These are phyloP conservation scores for Drosophila mulleri DNA, from an alignment of 2,888 invertebrate genomes.

Conservation along the genomic window DNA sequence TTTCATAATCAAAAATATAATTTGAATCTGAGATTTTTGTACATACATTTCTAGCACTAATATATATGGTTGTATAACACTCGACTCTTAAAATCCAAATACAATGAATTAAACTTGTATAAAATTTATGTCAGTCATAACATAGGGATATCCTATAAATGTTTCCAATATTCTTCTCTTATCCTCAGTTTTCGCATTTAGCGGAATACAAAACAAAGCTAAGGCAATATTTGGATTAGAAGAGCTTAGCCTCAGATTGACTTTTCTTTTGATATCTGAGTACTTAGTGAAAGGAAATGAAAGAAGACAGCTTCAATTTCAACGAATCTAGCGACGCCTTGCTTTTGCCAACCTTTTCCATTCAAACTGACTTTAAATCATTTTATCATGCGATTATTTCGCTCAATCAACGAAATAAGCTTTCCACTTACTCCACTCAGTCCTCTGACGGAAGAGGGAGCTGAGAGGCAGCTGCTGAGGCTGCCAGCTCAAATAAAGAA, in stretches of 20 bases:
- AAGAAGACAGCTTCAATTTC: background rate
- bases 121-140: too few species aligned
- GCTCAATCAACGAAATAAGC: slow-evolving; percentile 14
- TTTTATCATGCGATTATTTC: slow-evolving; percentile 8
- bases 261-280: background rate
- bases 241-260: background rate
- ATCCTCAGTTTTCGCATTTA: background rate
- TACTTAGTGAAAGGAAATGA: background rate
- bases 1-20: too few species aligned
- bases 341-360: background rate
- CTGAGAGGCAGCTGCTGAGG: slow-evolving; percentile 18
- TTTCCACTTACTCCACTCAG: slow-evolving; percentile 27
- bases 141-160: background rate
- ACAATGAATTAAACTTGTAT: too few species aligned
- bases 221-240: background rate
- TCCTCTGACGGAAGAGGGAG: slow-evolving; percentile 9
- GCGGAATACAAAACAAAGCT: background rate
- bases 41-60: too few species aligned
- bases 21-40: too few species aligned
- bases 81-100: too few species aligned
- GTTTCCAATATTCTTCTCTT: background rate
- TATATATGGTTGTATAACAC: too few species aligned
- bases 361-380: background rate
- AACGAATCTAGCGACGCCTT: background rate
- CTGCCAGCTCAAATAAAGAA: slow-evolving; percentile 41